Conservation (phyloP, 2,888 invertebrate species). For the Apotomis betuletana region DNA sequence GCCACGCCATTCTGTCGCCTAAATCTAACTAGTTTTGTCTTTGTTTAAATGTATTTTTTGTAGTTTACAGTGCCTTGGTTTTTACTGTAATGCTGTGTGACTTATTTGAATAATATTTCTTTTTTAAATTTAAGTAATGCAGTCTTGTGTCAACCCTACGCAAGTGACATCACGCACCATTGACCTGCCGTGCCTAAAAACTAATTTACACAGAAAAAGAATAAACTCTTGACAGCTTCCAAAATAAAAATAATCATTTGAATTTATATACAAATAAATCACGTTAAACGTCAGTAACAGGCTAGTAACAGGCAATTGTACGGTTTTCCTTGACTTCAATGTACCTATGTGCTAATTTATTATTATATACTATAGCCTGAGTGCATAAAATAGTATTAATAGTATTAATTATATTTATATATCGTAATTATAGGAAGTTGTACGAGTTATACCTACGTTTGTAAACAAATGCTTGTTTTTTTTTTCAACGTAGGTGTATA, state of each 20-base stretch:
- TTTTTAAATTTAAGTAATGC: background rate
- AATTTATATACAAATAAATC: slow-evolving; percentile 11
- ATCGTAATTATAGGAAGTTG: background rate
- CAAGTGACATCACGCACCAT: slow-evolving; percentile 73
- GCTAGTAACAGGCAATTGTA: slow-evolving; percentile 10
- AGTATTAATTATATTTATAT: background rate
- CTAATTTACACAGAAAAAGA: slow-evolving; percentile 21
- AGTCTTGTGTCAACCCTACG: slow-evolving; percentile 22
- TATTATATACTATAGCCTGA: background rate
- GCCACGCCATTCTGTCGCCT: no score
- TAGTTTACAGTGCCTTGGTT: no score
- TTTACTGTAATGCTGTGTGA: no score
- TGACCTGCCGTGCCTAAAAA: slow-evolving; percentile 63
- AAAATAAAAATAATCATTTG: slow-evolving; percentile 4
- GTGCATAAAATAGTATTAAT: background rate
- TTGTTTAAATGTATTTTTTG: no score
- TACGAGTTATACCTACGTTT: no score
- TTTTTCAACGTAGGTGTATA: no score
- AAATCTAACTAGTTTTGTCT: no score
- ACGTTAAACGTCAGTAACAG: background rate
- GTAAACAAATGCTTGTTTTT: no score
- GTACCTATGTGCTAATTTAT: background rate
- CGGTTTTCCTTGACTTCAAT: slow-evolving; percentile 9
- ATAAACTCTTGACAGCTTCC: slow-evolving; percentile 20
- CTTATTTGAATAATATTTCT: background rate